Conservation (phyloP, 2,888 invertebrate genomes). For the Phengaris alcon region DNA sequence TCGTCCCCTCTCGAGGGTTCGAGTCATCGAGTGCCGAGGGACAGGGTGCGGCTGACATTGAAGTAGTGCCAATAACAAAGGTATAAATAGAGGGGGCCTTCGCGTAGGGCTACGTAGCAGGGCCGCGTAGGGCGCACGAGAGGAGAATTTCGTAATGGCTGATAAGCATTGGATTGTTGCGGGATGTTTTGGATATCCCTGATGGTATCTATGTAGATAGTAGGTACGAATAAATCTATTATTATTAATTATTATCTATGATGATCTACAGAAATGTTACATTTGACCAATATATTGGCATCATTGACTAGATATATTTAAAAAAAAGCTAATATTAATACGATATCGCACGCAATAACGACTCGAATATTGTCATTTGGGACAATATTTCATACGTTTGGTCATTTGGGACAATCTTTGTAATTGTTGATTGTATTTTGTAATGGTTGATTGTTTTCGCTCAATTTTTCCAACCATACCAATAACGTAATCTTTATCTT, state of each 20-base stretch:
- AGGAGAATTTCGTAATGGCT: slow-evolving; percentile 75
- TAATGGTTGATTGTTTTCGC: too few relatives aligned
- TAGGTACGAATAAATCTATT: not conserved
- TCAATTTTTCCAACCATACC: too few relatives aligned
- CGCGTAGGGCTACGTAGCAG: slow-evolving; percentile 68
- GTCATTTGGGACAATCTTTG: too few relatives aligned
- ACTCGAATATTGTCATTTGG: too few relatives aligned
- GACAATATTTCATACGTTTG: too few relatives aligned
- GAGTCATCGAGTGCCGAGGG: slow-evolving; percentile 47
- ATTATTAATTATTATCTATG: not conserved
- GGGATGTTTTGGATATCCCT: slow-evolving; percentile 63
- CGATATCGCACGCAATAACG: too few relatives aligned
- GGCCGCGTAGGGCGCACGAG: slow-evolving; percentile 62
- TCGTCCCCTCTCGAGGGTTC: slow-evolving; percentile 43
- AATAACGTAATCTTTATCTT: too few relatives aligned
- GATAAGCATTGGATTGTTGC: slow-evolving; percentile 77
- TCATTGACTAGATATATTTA: too few relatives aligned
- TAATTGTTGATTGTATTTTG: too few relatives aligned
- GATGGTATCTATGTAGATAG: slow-evolving; percentile 35
- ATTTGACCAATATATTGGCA: too few relatives aligned
- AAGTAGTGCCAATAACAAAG: slow-evolving; percentile 80
- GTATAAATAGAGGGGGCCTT: slow-evolving; percentile 77
- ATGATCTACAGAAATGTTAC: not conserved
- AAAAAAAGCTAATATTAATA: too few relatives aligned
- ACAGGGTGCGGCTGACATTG: slow-evolving; percentile 80